Conservation (phyloP, 2,113 vertebrate species). For the Zosterops lateralis region DNA sequence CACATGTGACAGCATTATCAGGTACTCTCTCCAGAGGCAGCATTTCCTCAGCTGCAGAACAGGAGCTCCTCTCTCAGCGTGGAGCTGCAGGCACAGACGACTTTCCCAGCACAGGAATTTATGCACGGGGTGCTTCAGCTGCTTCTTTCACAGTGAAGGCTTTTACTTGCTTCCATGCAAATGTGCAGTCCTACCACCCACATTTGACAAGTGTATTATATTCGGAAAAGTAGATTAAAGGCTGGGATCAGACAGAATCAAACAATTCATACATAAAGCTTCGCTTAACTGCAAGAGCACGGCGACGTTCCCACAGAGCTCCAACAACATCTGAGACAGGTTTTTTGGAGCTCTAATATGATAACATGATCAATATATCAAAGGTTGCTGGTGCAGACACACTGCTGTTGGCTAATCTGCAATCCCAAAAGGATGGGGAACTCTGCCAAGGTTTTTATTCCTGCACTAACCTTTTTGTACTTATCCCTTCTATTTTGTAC, state of each 20-base stretch:
- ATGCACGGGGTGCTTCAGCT: neutral
- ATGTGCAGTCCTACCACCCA: neutral
- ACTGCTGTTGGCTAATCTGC: neutral
- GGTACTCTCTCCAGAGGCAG: neutral
- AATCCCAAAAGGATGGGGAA: neutral
- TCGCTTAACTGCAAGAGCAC: neutral
- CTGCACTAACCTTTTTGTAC: neutral
- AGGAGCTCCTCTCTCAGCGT: neutral
- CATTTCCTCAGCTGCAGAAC: neutral
- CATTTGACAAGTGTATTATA: slow-evolving; percentile 4
- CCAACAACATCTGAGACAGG: neutral
- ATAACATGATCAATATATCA: neutral
- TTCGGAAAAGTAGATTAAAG: slow-evolving; percentile 45
- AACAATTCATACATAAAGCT: slow-evolving; percentile 1
- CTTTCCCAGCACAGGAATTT: neutral
- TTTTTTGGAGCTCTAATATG: neutral
- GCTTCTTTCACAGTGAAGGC: neutral
- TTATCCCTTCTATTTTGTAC: neutral
- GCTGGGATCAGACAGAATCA: slow-evolving; percentile 25
- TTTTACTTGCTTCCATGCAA: slow-evolving; percentile 23
- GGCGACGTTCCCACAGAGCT: neutral
- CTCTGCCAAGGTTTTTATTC: neutral
- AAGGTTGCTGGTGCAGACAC: neutral
- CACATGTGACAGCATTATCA: neutral
- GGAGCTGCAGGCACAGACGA: neutral